phyloP scores from a whole-genome alignment of 2,113 vertebrate genomes.

The Dasyurus viverrinus region DNA sequence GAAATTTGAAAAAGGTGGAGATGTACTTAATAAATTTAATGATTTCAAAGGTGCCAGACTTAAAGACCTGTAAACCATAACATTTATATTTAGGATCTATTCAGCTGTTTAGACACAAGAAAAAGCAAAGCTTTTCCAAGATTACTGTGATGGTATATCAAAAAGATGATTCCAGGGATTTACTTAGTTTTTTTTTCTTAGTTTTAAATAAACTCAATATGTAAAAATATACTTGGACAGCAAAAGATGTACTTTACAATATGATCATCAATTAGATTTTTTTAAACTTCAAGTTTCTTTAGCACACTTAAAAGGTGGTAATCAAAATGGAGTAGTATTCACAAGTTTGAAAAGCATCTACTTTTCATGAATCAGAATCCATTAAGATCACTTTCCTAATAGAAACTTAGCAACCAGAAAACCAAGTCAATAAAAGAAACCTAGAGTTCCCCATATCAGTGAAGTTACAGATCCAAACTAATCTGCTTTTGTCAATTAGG shows the following conservation, averaged over 20 bases:
- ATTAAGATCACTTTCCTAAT: not conserved
- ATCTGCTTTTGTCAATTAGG: too few relatives aligned
- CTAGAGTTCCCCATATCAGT: not conserved
- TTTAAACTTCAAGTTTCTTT: not conserved
- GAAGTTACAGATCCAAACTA: not conserved
- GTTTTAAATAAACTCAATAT: constrained; percentile 12
- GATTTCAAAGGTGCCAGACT: constrained; percentile 65
- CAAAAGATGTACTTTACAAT: not conserved
- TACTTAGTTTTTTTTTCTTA: not conserved
- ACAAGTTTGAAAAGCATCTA: not conserved
- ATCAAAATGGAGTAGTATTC: not conserved
- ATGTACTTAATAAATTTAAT: constrained; percentile 61
- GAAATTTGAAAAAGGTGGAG: constrained; percentile 46
- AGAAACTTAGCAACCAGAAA: not conserved
- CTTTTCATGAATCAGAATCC: not conserved
- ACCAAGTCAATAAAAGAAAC: not conserved
- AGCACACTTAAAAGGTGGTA: not conserved
- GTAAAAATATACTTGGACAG: not conserved
- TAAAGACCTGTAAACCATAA: constrained; percentile 21
- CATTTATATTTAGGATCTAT: constrained; percentile 45
- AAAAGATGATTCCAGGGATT: constrained; percentile 15
- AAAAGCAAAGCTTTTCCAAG: not conserved
- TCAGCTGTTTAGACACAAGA: constrained; percentile 49
- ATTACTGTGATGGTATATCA: constrained; percentile 44
- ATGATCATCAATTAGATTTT: not conserved